Percentiles rank a stretch among this genome's conserved stretches.
These are phyloP conservation scores for Arrhopalites spinosus DNA, from an alignment of 2,888 invertebrate genomes.

Conservation along the genomic window DNA sequence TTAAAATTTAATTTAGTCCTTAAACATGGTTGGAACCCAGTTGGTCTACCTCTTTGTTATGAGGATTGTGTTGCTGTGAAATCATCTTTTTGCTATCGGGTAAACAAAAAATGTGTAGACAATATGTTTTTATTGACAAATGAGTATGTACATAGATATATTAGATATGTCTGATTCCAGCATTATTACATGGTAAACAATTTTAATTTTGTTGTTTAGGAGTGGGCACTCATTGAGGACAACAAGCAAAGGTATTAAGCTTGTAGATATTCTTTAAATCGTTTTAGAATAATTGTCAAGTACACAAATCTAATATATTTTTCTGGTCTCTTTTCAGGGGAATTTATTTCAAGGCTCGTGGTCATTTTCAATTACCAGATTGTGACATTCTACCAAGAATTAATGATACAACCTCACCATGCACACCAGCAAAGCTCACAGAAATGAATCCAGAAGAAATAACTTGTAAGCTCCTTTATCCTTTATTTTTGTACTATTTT, in stretches of 20 bases:
- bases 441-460: constrained; percentile 79
- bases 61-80: constrained; percentile 93
- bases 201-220: too few relatives aligned
- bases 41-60: constrained; percentile 80
- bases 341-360: constrained; percentile 77
- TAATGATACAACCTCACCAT: constrained; percentile 68
- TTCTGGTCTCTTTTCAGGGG: too few relatives aligned
- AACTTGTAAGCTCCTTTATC: constrained; percentile 68
- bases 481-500: background rate
- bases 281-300: too few relatives aligned
- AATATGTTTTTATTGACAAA: too few relatives aligned
- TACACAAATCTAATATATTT: too few relatives aligned
- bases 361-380: constrained; percentile 85
- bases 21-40: constrained; percentile 67
- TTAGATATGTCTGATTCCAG: too few relatives aligned
- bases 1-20: too few relatives aligned
- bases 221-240: constrained; percentile 89
- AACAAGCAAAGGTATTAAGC: constrained; percentile 81
- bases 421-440: constrained; percentile 83
- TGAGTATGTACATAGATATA: too few relatives aligned
- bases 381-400: constrained; percentile 79
- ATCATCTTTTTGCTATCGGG: constrained; percentile 87
- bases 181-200: too few relatives aligned
- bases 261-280: too few relatives aligned
- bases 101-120: too few relatives aligned